These are phyloP conservation scores for Ceratothoa steindachneri DNA, from an alignment of 2,888 invertebrate species.

Conservation along the genomic window DNA sequence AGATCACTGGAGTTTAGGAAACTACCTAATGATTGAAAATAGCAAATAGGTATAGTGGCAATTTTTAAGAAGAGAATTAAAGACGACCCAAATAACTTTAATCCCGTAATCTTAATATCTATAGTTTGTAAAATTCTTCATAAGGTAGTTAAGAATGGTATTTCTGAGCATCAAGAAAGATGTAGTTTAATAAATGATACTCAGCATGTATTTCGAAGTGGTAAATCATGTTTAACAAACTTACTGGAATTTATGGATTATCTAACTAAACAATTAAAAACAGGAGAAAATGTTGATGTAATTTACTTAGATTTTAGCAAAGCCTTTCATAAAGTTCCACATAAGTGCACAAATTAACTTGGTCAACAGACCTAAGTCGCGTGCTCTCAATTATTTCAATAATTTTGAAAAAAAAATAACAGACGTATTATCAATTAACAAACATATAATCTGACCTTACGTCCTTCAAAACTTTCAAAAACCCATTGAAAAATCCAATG, in stretches of 20 bases:
- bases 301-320: neutral
- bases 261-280: neutral
- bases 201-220: neutral
- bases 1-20: neutral
- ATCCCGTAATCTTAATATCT: neutral
- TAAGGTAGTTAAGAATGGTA: neutral
- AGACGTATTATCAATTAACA: no score
- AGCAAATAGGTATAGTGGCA: neutral
- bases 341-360: no score
- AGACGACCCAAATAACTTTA: neutral
- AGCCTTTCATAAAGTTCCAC: neutral
- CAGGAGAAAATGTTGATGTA: neutral
- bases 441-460: no score
- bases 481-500: no score
- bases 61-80: neutral
- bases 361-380: no score
- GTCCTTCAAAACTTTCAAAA: no score
- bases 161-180: neutral
- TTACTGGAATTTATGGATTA: neutral
- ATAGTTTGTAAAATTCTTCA: neutral
- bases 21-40: neutral
- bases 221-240: neutral
- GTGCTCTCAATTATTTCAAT: no score
- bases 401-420: no score
- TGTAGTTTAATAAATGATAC: no score